Base-by-base conservation (phyloP, 2,888 invertebrate species). In the Selenia dentaria region DNA sequence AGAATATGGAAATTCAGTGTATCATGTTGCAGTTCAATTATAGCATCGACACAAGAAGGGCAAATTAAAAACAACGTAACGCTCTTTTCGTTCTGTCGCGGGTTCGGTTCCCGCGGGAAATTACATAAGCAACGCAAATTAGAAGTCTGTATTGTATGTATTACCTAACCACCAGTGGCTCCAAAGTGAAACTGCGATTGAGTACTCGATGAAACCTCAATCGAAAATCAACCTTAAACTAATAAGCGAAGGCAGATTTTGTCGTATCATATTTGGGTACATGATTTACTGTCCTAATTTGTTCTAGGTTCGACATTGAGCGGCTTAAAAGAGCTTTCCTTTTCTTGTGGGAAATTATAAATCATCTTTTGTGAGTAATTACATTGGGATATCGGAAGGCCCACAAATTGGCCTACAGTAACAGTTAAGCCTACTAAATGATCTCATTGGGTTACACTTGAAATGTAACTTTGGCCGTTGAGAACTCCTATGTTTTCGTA, bases 281-380 rank as follows among this genome's bases (percentile, higher is more conserved):
- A 8, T 22, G 3, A 25, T 25, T 10, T 8, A 25, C 4, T 25
- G 25, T 25, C 10, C 3, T 25, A 25, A 25, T 25, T 25, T 25
- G 10, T 25, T 25, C 25, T 25, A 10, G 10, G 10, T 25, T 38
- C 33, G 38, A 38, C 27, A 28, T 11, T 28, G 38, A 45, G 44
- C 44, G 38, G 44, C 44, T 45, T 45, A 38, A 38, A 38, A 38
- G 38, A 27, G 33, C 38, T 45, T 38, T 34, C 34, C 38, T 45
- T 34, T 45, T 45, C 44, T 38, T 38, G 38, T 8, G 28, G 44
- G 16, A 26, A 43, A 38, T 32, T 32, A 25, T 45, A 38, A 45
- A 38, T 38, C 38, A 45, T 45, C 22, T 45, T 34, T 18, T 38
- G 33, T 44, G 33, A 33, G 38, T 45, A 38, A 44, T 44, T 38